A percentile compares a stretch with the other conserved stretches of the same genome.
These are phyloP conservation scores for Triops cancriformis DNA, from an alignment of 1,140 invertebrate species.

Conservation along the genomic window DNA sequence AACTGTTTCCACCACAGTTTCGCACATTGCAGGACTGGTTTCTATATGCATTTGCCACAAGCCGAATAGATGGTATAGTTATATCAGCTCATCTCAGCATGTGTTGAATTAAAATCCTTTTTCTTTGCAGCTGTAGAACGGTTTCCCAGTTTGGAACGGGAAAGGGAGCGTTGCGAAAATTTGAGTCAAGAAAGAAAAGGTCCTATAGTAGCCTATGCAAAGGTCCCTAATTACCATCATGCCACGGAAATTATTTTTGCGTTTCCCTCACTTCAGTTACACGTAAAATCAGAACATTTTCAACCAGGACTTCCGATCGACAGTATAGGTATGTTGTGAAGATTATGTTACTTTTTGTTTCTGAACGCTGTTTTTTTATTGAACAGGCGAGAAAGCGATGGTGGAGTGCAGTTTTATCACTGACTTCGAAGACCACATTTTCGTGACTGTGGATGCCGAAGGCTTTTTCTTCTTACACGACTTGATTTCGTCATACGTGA, in stretches of 20 bases:
- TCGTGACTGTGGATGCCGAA: slow-evolving; percentile 94
- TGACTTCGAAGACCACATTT: slow-evolving; percentile 97
- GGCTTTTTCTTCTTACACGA: slow-evolving; percentile 96
- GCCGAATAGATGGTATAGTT: slow-evolving; percentile 76
- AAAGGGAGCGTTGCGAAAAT: slow-evolving; percentile 38
- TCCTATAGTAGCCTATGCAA: slow-evolving; percentile 36
- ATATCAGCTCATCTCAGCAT: slow-evolving; percentile 24
- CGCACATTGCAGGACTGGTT: slow-evolving; percentile 92
- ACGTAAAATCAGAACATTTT: slow-evolving; percentile 85
- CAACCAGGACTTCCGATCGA: slow-evolving; percentile 64
- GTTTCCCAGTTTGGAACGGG: slow-evolving; percentile 75
- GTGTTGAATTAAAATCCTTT: slow-evolving; percentile 16
- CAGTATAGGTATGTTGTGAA: slow-evolving; percentile 47
- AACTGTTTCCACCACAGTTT: slow-evolving; percentile 90
- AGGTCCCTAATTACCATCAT: slow-evolving; percentile 72
- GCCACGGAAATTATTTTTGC: slow-evolving; percentile 92
- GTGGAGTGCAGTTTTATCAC: slow-evolving; percentile 96
- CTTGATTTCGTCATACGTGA: slow-evolving; percentile 89
- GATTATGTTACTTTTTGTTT: slow-evolving; percentile 32
- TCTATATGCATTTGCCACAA: slow-evolving; percentile 86
- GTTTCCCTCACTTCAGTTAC: slow-evolving; percentile 80
- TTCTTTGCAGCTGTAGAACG: slow-evolving; percentile 65
- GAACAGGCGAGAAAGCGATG: slow-evolving; percentile 46
- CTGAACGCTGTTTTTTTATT: slow-evolving; percentile 38
- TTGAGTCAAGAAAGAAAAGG: slow-evolving; percentile 35